Evolutionary conservation across 2,888 invertebrate species (phyloP).

Genomic region (Apodemia zela): DNA sequence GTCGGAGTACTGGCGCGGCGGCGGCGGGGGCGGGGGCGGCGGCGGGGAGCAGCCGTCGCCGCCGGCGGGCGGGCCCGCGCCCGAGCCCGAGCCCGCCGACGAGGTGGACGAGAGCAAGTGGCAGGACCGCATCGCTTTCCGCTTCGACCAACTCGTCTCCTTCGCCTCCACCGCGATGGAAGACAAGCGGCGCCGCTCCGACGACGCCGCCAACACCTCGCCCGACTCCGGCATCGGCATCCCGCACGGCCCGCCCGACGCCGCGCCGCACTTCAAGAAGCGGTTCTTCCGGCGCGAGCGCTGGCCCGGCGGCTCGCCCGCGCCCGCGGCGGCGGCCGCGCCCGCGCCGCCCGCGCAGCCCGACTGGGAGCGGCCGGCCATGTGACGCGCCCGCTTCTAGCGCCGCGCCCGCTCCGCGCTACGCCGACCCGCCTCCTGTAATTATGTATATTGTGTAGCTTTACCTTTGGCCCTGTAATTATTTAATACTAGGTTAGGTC

Average conservation of each 20-base stretch:
- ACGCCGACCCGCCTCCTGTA: conserved; percentile 52
- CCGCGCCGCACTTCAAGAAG: conserved; percentile 84
- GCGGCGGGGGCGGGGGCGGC: conserved; percentile 43
- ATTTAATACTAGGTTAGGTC: conserved; percentile 60
- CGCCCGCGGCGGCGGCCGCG: conserved; percentile 58
- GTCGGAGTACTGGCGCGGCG: conserved; percentile 80
- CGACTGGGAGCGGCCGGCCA: conserved; percentile 75
- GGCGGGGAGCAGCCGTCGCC: conserved; percentile 50
- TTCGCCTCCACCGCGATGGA: conserved; percentile 96
- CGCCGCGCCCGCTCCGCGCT: conserved; percentile 25
- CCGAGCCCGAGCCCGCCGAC: conserved; percentile 73
- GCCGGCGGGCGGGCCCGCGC: conserved; percentile 35
- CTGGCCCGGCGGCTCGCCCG: conserved; percentile 75
- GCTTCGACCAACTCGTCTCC: conserved; percentile 95
- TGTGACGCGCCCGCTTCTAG: conserved; percentile 58
- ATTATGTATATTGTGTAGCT: conserved; percentile 79
- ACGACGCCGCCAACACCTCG: conserved; percentile 91
- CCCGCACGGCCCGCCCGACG: conserved; percentile 62
- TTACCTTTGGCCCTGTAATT: conserved; percentile 75
- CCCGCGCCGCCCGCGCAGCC: conserved; percentile 55
- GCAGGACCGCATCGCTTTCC: conserved; percentile 95
- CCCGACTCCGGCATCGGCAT: conserved; percentile 93
- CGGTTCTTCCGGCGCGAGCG: conserved; percentile 89
- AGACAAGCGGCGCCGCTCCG: conserved; percentile 90
- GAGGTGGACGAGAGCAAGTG: conserved; percentile 92